These are phyloP conservation scores for Gallinago paraguaiae DNA, from an alignment of 2,113 vertebrate genomes.

Conservation along the genomic window DNA sequence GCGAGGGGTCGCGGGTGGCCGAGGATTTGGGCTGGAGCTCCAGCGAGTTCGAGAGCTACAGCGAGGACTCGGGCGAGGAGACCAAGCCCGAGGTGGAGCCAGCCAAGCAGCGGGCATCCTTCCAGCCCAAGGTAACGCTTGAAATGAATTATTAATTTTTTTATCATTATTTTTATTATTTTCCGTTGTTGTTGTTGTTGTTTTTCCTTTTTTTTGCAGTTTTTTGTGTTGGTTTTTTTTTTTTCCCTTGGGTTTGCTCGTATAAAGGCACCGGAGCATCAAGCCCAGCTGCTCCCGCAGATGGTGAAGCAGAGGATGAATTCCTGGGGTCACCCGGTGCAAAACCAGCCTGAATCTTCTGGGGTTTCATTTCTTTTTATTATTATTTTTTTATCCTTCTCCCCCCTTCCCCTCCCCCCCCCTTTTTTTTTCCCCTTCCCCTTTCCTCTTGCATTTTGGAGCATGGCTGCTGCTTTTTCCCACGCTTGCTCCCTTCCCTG, in stretches of 20 bases:
- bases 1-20: neutral
- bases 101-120: constrained; percentile 69
- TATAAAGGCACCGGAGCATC: neutral
- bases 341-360: neutral
- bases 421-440: neutral
- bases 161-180: neutral
- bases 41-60: constrained; percentile 97
- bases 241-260: neutral
- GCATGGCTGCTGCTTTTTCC: neutral
- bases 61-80: constrained; percentile 87
- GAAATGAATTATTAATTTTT: neutral
- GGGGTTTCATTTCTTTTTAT: neutral
- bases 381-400: too few species aligned
- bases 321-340: neutral
- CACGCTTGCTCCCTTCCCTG: neutral
- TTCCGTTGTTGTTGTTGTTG: too few species aligned
- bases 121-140: constrained; percentile 76
- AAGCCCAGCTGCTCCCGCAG: neutral
- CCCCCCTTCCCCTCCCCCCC: neutral
- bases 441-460: neutral
- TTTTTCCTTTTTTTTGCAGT: neutral
- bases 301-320: neutral
- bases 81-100: constrained; percentile 69
- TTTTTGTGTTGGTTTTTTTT: too few species aligned
- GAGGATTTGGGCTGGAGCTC: constrained; percentile 92